Percentiles rank a stretch among this genome's conserved stretches.
Evolutionary conservation across 2,113 vertebrate genomes (phyloP).

Genomic region (Serinus canaria): DNA sequence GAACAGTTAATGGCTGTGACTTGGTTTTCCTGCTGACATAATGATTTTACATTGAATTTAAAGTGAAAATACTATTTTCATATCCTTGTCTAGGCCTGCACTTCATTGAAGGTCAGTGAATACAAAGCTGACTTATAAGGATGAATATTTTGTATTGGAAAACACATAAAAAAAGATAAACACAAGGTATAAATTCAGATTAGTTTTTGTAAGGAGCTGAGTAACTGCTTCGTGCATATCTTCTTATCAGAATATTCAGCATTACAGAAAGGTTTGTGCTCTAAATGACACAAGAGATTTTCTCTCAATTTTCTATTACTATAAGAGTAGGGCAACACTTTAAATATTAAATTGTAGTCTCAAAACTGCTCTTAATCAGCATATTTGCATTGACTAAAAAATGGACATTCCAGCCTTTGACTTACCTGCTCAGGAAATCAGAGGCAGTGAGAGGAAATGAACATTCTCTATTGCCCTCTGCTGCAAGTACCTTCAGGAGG

Average conservation of each 20-base stretch:
- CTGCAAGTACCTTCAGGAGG: neutral
- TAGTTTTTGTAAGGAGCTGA: slow-evolving; percentile 5
- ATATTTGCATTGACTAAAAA: neutral
- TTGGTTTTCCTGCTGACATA: neutral
- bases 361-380: neutral
- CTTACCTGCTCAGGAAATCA: neutral
- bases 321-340: slow-evolving; percentile 1
- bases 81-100: neutral
- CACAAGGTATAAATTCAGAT: neutral
- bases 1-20: neutral
- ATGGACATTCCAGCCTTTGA: neutral
- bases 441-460: neutral
- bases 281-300: neutral
- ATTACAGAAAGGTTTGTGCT: neutral
- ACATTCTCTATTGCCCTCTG: neutral
- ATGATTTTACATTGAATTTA: neutral
- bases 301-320: neutral
- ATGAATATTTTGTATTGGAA: slow-evolving; percentile 25
- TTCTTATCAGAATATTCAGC: neutral
- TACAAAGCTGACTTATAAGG: neutral
- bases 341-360: neutral
- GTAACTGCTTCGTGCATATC: neutral
- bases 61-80: neutral
- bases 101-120: neutral
- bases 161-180: neutral